Base-by-base conservation (phyloP, 2,113 vertebrate genomes). In the Eleginops maclovinus region DNA sequence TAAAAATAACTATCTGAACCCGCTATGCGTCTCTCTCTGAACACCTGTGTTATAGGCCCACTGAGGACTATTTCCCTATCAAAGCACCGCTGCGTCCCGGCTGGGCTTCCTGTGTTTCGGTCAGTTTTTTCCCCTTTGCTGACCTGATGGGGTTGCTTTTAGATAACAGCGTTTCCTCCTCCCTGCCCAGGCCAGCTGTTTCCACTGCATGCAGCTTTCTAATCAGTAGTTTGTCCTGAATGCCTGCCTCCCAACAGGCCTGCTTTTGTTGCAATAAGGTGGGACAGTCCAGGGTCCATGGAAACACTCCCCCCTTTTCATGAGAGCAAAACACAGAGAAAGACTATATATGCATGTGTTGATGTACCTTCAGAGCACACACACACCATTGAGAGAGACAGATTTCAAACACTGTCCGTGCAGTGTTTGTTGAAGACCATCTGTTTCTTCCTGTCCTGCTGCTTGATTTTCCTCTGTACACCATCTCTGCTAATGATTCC, bases 371-470 rank as follows among this genome's bases (percentile, higher is more conserved):
- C 83, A 87, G 53, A 77, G 51, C 51, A 36, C 40, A 51, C 6
- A 71, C 41, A 63, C 26, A 9, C 13, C 7, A 17, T 54, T 16
- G 69, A 81, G 72, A 67, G 82, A 87, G 79, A 87, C 74, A 53
- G 78, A 87, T 88, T 92, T 89, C 81, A 88, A 90, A 90, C 90
- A 86, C 72, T 86, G 86, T 82, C 82, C 14, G 5, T 53, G 71
- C 74, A 73, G 77, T 92, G 87, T 89, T 93, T 91, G 87, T 87
- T 72, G 78, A 86, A 81, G 77, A 88, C 88, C 89, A 92, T 91
- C 91, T 93, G 90, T 87, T 91, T 93, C 91, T 93, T 91, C 90
- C 90, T 93, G 88, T 88, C 84, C 83, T 74, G 82, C 85, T 84
- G 84, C 61, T 86, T 21, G 54, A 54, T 84, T 87, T 80, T 72